A percentile compares a stretch with the other conserved stretches of the same genome.
Evolutionary conservation across 2,113 vertebrate species (phyloP).

Genomic region (Gobius niger): DNA sequence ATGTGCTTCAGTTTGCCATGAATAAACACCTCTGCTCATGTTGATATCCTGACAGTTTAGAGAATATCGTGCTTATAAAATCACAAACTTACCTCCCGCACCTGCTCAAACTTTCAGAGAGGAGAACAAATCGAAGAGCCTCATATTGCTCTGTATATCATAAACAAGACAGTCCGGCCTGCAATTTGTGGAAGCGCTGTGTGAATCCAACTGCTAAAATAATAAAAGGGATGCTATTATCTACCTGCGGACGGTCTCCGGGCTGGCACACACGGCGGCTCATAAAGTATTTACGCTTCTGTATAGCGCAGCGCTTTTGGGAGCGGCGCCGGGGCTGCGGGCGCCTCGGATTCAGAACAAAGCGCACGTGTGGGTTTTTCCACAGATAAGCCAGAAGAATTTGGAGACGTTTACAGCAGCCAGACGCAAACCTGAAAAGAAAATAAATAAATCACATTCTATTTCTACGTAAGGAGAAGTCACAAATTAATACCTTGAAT

Average conservation of each 20-base stretch:
- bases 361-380: constrained; percentile 32
- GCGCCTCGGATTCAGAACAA: constrained; percentile 27
- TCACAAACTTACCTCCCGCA: not conserved
- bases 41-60: not conserved
- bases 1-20: too few relatives aligned
- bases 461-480: not conserved
- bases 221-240: constrained; percentile 15
- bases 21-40: too few relatives aligned
- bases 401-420: not conserved
- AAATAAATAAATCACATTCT: constrained; percentile 11
- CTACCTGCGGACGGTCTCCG: constrained; percentile 27
- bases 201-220: constrained; percentile 10
- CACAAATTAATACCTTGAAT: not conserved
- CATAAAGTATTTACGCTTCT: constrained; percentile 46
- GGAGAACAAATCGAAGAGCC: constrained; percentile 12
- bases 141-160: not conserved
- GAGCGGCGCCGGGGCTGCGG: constrained; percentile 23
- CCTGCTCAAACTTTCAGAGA: not conserved
- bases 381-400: constrained; percentile 20
- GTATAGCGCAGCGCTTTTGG: constrained; percentile 17
- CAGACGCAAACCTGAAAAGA: constrained; percentile 12
- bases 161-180: constrained; percentile 15
- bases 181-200: constrained; percentile 23
- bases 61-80: not conserved
- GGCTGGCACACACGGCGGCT: constrained; percentile 35